Conservation (phyloP, 2,113 vertebrate genomes). For the Tragelaphus imberbis region DNA sequence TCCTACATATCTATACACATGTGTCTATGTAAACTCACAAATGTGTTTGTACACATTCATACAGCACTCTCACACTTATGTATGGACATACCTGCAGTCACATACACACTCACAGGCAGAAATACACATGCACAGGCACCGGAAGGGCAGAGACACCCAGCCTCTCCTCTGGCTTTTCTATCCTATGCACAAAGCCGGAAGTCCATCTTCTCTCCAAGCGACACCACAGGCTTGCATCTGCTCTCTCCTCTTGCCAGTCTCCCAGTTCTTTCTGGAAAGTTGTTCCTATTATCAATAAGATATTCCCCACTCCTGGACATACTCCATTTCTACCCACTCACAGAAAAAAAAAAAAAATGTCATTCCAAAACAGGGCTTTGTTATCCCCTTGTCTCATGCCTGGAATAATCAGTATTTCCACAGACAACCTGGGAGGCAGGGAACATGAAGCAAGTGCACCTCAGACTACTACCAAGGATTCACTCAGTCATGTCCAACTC, state of each 20-base stretch:
- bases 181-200: neutral
- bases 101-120: neutral
- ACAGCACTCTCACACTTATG: neutral
- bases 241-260: slow-evolving; percentile 6
- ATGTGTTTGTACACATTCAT: neutral
- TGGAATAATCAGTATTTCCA: slow-evolving; percentile 1
- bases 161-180: neutral
- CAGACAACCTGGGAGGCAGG: neutral
- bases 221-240: neutral
- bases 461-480: neutral
- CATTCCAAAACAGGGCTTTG: neutral
- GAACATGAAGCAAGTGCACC: neutral
- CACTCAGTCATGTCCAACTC: too few relatives aligned
- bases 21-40: neutral
- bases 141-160: neutral
- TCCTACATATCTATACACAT: neutral
- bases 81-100: neutral
- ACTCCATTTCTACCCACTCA: neutral
- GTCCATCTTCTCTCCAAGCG: neutral
- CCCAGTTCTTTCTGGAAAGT: slow-evolving; percentile 26
- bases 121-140: neutral
- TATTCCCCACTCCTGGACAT: neutral
- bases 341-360: neutral
- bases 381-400: neutral
- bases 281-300: neutral